These are phyloP conservation scores for Poecilus cupreus DNA, from an alignment of 2,888 invertebrate species.

Conservation along the genomic window DNA sequence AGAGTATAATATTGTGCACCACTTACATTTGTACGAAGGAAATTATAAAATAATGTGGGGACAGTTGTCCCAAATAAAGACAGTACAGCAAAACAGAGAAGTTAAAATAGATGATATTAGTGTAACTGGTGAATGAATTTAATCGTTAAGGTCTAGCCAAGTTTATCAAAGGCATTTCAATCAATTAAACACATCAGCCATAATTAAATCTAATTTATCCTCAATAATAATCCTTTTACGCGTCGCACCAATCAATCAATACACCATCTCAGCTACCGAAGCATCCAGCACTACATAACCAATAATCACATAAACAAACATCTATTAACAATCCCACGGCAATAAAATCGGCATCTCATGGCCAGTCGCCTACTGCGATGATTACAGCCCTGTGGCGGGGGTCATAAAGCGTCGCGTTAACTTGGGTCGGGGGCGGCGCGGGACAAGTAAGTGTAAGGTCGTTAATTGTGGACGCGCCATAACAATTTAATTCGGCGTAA, in stretches of 20 bases:
- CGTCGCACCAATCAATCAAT: background rate
- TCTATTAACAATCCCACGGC: background rate
- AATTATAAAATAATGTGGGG: too few relatives aligned
- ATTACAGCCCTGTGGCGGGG: background rate
- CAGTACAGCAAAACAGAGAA: too few relatives aligned
- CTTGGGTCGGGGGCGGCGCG: background rate
- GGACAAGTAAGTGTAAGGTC: constrained; percentile 37
- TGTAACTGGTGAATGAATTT: too few relatives aligned
- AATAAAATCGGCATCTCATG: background rate
- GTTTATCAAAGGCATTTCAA: background rate
- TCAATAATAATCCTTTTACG: background rate
- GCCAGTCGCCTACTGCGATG: background rate
- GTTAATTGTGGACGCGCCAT: constrained; percentile 42
- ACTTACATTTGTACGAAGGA: too few relatives aligned
- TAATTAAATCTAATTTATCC: background rate
- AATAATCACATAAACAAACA: background rate
- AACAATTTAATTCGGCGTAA: constrained; percentile 50
- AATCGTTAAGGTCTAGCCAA: too few relatives aligned
- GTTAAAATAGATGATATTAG: too few relatives aligned
- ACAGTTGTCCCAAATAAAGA: too few relatives aligned
- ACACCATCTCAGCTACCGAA: background rate
- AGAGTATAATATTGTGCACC: too few relatives aligned
- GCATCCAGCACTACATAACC: background rate
- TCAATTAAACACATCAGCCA: background rate
- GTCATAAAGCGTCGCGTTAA: background rate